These are phyloP conservation scores for Gordius sp. DNA, from an alignment of 2,888 invertebrate genomes.

Conservation along the genomic window DNA sequence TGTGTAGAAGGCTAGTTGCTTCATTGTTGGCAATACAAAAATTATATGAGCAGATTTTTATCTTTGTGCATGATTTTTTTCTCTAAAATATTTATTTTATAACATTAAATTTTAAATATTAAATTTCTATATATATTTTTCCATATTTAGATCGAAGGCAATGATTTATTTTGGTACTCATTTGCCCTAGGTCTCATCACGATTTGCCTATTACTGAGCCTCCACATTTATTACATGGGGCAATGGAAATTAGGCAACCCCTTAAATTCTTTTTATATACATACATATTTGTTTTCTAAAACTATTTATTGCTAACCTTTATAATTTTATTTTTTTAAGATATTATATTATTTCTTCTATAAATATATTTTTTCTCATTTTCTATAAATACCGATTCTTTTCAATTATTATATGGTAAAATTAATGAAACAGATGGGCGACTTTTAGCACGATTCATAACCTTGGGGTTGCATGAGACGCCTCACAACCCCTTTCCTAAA, in stretches of 20 bases:
- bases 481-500: constrained; percentile 1
- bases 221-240: constrained; percentile 34
- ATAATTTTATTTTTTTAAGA: background rate
- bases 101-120: constrained; percentile 20
- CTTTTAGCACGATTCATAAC: background rate
- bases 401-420: no score
- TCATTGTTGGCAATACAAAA: no score
- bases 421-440: no score
- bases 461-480: background rate
- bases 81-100: no score
- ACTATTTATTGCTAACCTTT: background rate
- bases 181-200: constrained; percentile 44
- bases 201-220: constrained; percentile 37
- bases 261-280: no score
- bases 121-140: background rate
- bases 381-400: no score
- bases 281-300: background rate
- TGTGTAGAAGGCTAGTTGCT: no score
- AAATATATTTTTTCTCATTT: no score
- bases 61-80: no score
- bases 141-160: background rate
- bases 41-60: no score
- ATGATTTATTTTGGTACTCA: constrained; percentile 40
- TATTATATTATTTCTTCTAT: no score
- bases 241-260: constrained; percentile 35